Evolutionary conservation across 2,113 vertebrate species (phyloP).

Genomic region (human (Homo sapiens)): GRCh38 chr7:33474001-33474500

Average conservation of each 20-base stretch:
- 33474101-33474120: neutral
- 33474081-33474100: constrained; percentile 47
- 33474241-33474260: constrained; percentile 69
- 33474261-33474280: constrained; percentile 74
- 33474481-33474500: neutral
- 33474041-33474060: neutral
- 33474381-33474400: constrained; percentile 25
- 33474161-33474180: constrained; percentile 36
- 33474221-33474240: constrained; percentile 66
- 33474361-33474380: neutral
- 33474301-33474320: constrained; percentile 61
- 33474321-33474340: constrained; percentile 73
- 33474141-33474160: constrained; percentile 56
- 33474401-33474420: neutral
- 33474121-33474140: constrained; percentile 22
- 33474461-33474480: neutral
- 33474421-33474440: neutral
- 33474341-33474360: constrained; percentile 63
- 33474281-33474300: constrained; percentile 45
- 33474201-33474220: constrained; percentile 64
- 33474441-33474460: neutral
- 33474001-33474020: neutral
- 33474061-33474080: neutral
- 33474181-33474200: constrained; percentile 67
- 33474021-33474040: constrained; percentile 39